Evolutionary conservation across 2,888 invertebrate genomes (phyloP).

Genomic region (Teleiodes luculella): DNA sequence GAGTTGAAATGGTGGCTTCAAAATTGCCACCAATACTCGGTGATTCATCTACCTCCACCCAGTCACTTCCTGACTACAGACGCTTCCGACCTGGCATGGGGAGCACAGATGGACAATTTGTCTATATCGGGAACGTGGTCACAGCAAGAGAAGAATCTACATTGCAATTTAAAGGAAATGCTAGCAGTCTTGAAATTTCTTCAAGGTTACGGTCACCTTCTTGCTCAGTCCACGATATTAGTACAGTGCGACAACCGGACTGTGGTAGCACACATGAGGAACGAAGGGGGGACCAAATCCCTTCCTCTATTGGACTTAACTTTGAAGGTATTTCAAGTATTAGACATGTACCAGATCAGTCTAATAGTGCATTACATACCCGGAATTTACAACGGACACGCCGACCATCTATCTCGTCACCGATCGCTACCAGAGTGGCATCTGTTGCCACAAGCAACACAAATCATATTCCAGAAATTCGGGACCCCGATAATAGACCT

Average conservation of each 20-base stretch:
- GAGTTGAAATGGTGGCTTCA: conserved; percentile 20
- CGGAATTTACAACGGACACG: conserved; percentile 30
- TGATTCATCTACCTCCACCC: conserved; percentile 16
- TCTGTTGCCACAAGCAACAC: not conserved
- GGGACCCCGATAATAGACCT: conserved; percentile 11
- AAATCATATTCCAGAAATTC: not conserved
- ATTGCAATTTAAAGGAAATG: conserved; percentile 20
- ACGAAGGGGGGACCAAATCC: conserved; percentile 6
- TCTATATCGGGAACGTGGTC: conserved; percentile 11
- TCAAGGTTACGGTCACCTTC: not conserved
- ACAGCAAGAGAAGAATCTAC: conserved; percentile 1
- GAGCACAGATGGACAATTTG: conserved; percentile 18
- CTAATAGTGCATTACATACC: conserved; percentile 16
- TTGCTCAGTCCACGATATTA: not conserved
- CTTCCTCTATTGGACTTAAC: not conserved
- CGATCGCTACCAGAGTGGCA: conserved; percentile 1
- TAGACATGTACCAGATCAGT: conserved; percentile 9
- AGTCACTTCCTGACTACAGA: conserved; percentile 24
- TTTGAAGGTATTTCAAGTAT: not conserved
- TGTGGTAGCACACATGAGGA: not conserved
- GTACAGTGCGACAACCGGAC: not conserved
- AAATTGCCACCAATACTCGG: conserved; percentile 8
- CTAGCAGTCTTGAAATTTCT: not conserved
- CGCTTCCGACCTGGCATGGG: conserved; percentile 23
- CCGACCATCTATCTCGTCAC: conserved; percentile 24